These are phyloP conservation scores for Tamandua tetradactyla DNA, from an alignment of 2,797 vertebrate species.

Conservation along the genomic window DNA sequence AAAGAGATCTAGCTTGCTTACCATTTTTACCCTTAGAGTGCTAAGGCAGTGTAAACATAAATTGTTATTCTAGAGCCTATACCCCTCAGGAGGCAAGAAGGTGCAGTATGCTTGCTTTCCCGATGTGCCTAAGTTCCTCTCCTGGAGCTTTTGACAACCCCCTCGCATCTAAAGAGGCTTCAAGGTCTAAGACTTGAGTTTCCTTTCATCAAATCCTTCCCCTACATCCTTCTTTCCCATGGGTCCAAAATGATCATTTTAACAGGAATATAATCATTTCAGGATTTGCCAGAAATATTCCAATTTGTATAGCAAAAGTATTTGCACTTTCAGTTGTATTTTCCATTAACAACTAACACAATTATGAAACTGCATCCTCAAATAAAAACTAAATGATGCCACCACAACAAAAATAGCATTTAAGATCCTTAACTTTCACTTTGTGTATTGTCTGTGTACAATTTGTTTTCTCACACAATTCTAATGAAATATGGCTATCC, in stretches of 20 bases:
- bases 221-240: background rate
- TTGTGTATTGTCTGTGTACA: background rate
- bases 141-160: background rate
- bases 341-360: background rate
- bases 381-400: background rate
- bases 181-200: background rate
- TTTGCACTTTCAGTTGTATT: constrained; percentile 5
- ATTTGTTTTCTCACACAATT: background rate
- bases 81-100: background rate
- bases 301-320: background rate
- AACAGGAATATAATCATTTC: background rate
- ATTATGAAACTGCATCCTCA: background rate
- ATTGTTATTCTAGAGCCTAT: background rate
- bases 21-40: background rate
- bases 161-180: background rate
- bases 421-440: background rate
- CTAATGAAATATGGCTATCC: background rate
- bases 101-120: background rate
- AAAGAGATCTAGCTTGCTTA: background rate
- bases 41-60: background rate
- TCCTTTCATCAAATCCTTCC: background rate
- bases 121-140: background rate
- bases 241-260: background rate
- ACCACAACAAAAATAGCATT: background rate
- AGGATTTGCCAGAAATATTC: background rate